Conservation (phyloP, 2,113 vertebrate species). For the Camarhynchus parvulus region DNA sequence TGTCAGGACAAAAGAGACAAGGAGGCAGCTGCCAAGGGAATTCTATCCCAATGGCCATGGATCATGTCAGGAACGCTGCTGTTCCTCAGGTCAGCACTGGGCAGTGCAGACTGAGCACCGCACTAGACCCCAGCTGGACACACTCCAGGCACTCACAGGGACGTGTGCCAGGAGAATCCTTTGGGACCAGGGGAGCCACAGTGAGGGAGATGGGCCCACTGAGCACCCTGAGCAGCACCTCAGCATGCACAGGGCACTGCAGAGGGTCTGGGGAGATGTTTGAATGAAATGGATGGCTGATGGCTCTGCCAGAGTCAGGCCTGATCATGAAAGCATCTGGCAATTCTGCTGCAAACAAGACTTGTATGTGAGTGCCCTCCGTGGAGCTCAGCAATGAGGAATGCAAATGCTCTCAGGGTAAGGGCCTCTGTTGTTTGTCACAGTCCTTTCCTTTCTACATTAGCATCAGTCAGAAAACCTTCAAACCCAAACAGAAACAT, state of each 20-base stretch:
- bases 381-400: background rate
- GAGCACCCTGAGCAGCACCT: background rate
- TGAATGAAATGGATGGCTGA: background rate
- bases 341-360: background rate
- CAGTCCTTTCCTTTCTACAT: background rate
- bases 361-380: background rate
- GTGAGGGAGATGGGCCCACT: accelerated
- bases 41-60: background rate
- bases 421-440: background rate
- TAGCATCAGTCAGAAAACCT: background rate
- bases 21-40: background rate
- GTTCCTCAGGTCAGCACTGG: background rate
- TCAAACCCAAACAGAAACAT: background rate
- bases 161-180: accelerated
- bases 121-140: accelerated
- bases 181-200: background rate
- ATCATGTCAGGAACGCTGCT: background rate
- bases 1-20: background rate
- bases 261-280: background rate
- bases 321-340: background rate
- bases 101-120: background rate
- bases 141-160: accelerated
- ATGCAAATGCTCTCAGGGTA: background rate
- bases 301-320: background rate
- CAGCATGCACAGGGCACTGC: background rate